Percentiles rank a stretch among this genome's conserved stretches.
phyloP scores from a whole-genome alignment of 2,113 vertebrate genomes.

The Laterallus jamaicensis region DNA sequence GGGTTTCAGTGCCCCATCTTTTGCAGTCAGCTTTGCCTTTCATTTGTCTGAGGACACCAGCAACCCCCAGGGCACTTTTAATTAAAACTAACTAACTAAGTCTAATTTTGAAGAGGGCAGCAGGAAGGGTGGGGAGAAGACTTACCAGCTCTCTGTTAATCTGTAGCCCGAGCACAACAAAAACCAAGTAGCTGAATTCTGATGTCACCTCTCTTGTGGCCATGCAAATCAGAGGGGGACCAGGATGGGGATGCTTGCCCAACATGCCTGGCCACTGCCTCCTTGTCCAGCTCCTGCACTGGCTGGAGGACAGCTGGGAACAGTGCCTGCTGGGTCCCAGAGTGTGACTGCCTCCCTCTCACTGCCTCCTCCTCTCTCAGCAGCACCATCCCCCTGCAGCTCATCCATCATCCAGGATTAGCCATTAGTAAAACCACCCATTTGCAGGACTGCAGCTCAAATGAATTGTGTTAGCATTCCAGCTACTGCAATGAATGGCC shows the following conservation, averaged over 20 bases:
- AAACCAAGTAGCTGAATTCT: neutral
- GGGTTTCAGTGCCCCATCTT: neutral
- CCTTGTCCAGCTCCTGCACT: neutral
- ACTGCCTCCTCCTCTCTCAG: constrained; percentile 66
- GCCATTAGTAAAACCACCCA: constrained; percentile 70
- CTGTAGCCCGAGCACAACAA: neutral
- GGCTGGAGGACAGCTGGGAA: neutral
- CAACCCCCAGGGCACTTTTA: neutral
- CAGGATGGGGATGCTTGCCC: fast-evolving
- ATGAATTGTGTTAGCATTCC: constrained; percentile 71
- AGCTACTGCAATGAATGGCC: constrained; percentile 63
- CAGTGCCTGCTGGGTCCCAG: neutral
- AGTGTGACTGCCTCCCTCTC: neutral
- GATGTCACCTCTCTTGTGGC: neutral
- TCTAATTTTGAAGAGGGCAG: neutral
- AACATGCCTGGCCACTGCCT: neutral
- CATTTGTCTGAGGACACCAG: neutral
- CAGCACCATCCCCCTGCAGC: constrained; percentile 50
- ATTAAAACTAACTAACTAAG: neutral
- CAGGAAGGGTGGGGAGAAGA: neutral
- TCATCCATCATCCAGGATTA: constrained; percentile 70
- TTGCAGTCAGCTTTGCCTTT: neutral
- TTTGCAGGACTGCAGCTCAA: constrained; percentile 63
- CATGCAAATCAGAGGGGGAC: neutral
- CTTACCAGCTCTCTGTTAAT: neutral